Base-by-base conservation (phyloP, 2,888 invertebrate genomes). In the Ceraclea dissimilis region DNA sequence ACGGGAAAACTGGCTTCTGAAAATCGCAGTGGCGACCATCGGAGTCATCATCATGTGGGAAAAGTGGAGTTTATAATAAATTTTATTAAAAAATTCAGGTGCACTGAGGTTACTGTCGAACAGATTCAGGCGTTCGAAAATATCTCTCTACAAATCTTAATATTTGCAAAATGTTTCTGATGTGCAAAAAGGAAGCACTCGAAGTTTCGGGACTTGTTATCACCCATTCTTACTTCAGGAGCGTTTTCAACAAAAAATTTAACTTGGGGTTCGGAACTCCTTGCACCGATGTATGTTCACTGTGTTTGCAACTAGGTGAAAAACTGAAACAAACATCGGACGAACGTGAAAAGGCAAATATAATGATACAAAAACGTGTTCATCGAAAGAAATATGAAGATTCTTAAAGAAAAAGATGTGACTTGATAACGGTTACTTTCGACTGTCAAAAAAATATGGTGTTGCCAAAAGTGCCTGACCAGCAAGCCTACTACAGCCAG, bases 381-480 rank as follows among this genome's bases (percentile, higher is more conserved):
- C 46, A 46, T 13, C n/a, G n/a, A n/a, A n/a, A n/a, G n/a, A n/a
- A n/a, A n/a, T n/a, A n/a, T n/a, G n/a, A 5, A 47, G 13, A 2
- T 18, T 18, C 18, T 20, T 5, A 6, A 13, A 17, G 20, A 17
- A 4, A 18, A 47, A 20, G 16, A 47, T 4, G 17, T 67, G 65
- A 44, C 5, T 5, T 39, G 2, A 13, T 39, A 5, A 39, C 16
- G 8, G 4, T 39, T 8, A 8, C 39, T 8, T 39, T 39, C 16
- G 39, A 39, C 13, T 4, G 39, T 13, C 61, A 67, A 57, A 67
- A 67, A 63, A 67, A 67, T 56, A 54, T 64, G 20, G 50, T 58
- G 5, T 46, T 67, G 18, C 66, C 66, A 2, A 65, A 63, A 48
- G 49, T 68, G 43, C 65, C 65, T 11, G 66, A 66, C 53, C 65